Base-by-base conservation (phyloP, 2,113 vertebrate genomes). In the Dipodomys merriami region DNA sequence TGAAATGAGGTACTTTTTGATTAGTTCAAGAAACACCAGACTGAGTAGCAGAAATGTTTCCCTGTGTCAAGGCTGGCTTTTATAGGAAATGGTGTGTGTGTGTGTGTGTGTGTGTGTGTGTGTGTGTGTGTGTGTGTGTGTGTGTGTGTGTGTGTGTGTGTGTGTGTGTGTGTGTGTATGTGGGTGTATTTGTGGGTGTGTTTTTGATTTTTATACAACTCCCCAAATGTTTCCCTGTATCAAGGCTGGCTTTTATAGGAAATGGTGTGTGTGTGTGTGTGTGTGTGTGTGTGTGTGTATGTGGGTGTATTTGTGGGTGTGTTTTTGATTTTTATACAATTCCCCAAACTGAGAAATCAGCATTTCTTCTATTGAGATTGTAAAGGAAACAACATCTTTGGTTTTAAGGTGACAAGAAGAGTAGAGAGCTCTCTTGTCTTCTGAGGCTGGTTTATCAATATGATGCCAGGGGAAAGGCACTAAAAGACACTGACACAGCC, bases 311-410 rank as follows among this genome's bases (percentile, higher is more conserved):
- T n/a, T n/a, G n/a, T n/a, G n/a, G n/a, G n/a, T n/a, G n/a, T n/a
- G n/a, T n/a, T n/a, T 95, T 93, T 79, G 67, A 90, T 65, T 95
- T 94, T 89, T 87, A 90, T 72, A 83, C 11, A 79, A 30, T 87
- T 90, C 81, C 78, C 64, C 91, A 87, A 91, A 88, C 18, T 83
- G 93, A 88, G 46, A 82, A 94, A 71, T 49, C 83, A 77, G 10
- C 73, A 76, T 91, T 94, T 94, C 88, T 88, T 76, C 69, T 62
- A 81, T 79, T 60, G 91, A 91, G 87, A 82, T 39, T 65, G 78
- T 57, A 79, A 89, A 39, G 53, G 49, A 93, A 91, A 82, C 22
- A 33, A 13, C 33, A 80, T 68, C 88, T 93, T 30, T 65, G 57
- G 84, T 44, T 89, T 92, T 85, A 20, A 62, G 30, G 68, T 91